Percentiles rank a stretch among this genome's conserved stretches.
Evolutionary conservation across 2,113 vertebrate species (phyloP).

Genomic region (Oncorhynchus masou): DNA sequence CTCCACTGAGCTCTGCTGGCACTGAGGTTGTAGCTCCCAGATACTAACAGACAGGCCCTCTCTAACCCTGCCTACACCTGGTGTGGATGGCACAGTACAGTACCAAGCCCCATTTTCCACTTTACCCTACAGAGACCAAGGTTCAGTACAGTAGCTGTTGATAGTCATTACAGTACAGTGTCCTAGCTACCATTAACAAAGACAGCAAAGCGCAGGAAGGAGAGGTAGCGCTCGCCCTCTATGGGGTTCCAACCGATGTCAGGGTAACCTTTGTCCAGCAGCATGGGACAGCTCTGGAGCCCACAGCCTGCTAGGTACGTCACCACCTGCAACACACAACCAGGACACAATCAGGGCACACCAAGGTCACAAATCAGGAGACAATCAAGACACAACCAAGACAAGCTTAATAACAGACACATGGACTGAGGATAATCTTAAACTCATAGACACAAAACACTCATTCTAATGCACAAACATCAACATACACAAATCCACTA

Average conservation of each 20-base stretch:
- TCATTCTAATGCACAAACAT: not conserved
- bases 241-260: conserved; percentile 98
- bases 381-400: not conserved
- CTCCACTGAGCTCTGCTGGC: not conserved
- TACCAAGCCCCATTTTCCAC: not conserved
- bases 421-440: too few species aligned
- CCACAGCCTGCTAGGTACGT: conserved; percentile 96
- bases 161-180: not conserved
- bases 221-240: conserved; percentile 96
- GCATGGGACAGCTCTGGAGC: conserved; percentile 92
- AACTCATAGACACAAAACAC: not conserved
- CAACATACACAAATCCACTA: conserved; percentile 6
- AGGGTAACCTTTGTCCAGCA: conserved; percentile 94
- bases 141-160: too few species aligned
- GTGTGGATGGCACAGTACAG: not conserved
- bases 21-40: not conserved
- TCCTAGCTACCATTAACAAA: conserved; percentile 88
- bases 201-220: conserved; percentile 95
- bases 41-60: not conserved
- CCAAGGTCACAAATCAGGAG: too few species aligned
- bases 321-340: conserved; percentile 79
- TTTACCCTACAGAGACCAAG: not conserved
- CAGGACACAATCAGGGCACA: not conserved
- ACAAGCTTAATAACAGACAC: not conserved
- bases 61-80: too few species aligned